Conservation (phyloP, 2,797 vertebrate species). For the Lagorchestes hirsutus region DNA sequence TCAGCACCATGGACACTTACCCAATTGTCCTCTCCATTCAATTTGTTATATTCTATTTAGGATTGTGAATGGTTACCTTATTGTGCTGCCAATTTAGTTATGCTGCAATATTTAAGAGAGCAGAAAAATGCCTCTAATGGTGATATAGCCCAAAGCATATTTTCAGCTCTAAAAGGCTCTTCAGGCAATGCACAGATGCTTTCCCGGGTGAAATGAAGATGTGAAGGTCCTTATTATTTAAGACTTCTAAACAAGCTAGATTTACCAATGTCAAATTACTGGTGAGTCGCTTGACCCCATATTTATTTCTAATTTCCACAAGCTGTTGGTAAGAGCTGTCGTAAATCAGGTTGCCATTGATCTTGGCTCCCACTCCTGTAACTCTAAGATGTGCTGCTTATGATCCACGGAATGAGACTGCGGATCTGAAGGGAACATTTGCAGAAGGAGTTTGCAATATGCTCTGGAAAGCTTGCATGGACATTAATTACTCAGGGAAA, state of each 20-base stretch:
- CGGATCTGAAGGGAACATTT: constrained; percentile 43
- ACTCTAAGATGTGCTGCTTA: constrained; percentile 75
- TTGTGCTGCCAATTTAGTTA: constrained; percentile 51
- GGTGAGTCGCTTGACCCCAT: constrained; percentile 81
- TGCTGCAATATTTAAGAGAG: constrained; percentile 57
- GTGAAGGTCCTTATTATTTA: constrained; percentile 73
- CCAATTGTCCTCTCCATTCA: neutral
- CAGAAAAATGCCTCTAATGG: constrained; percentile 16
- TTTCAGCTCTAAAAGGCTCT: constrained; percentile 74
- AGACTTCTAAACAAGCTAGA: constrained; percentile 80
- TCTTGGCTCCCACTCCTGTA: constrained; percentile 67
- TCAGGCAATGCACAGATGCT: constrained; percentile 30
- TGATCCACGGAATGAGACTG: constrained; percentile 72
- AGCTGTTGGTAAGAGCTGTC: constrained; percentile 79
- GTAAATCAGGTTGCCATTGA: constrained; percentile 84
- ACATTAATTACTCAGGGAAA: constrained; percentile 57
- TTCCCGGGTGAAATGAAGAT: constrained; percentile 63
- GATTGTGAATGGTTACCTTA: constrained; percentile 19
- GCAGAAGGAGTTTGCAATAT: constrained; percentile 53
- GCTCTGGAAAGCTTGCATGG: constrained; percentile 28
- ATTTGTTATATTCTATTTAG: neutral
- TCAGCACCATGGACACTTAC: constrained; percentile 60
- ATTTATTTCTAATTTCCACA: constrained; percentile 85
- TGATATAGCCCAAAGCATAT: constrained; percentile 27
- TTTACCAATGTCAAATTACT: constrained; percentile 83